Conservation (phyloP, 2,797 vertebrate species). For the Aselliscus stoliczkanus region DNA sequence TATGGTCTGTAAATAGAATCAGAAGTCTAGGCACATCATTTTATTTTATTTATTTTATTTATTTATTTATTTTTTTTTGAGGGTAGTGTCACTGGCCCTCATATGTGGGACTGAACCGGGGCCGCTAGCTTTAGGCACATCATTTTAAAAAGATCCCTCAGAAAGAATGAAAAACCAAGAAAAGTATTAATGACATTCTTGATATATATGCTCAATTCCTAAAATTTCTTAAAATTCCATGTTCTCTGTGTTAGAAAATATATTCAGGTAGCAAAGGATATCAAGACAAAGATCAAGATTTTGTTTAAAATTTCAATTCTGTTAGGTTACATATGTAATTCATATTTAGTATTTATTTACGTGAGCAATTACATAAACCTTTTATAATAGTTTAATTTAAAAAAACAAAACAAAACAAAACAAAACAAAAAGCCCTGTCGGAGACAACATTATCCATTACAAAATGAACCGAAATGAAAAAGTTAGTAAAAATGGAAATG, state of each 20-base stretch:
- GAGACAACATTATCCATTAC: not conserved
- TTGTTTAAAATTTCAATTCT: not conserved
- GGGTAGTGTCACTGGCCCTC: too few relatives aligned
- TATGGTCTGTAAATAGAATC: slow-evolving; percentile 44
- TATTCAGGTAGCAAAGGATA: not conserved
- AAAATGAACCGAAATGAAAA: slow-evolving; percentile 14
- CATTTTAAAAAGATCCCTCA: slow-evolving; percentile 28
- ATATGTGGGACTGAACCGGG: too few relatives aligned
- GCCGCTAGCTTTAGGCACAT: too few relatives aligned
- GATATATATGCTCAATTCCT: not conserved
- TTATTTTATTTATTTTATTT: too few relatives aligned
- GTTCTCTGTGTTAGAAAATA: slow-evolving; percentile 12
- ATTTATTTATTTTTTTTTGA: too few relatives aligned
- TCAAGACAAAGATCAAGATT: not conserved
- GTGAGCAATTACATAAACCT: not conserved
- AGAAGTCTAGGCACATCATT: slow-evolving; percentile 17
- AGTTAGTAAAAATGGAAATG: not conserved
- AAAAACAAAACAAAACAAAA: too few relatives aligned
- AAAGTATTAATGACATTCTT: not conserved
- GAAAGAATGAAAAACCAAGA: not conserved
- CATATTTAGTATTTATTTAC: slow-evolving; percentile 18
- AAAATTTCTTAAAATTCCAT: slow-evolving; percentile 34
- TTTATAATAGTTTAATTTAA: not conserved
- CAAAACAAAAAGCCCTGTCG: not conserved
- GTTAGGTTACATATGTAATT: not conserved